Conservation (phyloP, 2,113 vertebrate species). For the Montifringilla adamsi region DNA sequence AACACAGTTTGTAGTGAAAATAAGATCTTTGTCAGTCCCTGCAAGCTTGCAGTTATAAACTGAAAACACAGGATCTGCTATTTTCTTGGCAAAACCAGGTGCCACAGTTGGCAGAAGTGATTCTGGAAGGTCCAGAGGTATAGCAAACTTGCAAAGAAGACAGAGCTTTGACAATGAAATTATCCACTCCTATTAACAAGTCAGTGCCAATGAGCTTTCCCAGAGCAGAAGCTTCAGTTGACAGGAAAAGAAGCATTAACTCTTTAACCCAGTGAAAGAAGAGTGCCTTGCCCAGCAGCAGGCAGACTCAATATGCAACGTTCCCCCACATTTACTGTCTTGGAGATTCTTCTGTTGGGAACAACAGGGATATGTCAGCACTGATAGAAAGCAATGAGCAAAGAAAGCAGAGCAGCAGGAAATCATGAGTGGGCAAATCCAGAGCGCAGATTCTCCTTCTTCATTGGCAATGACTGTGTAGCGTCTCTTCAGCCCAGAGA, state of each 20-base stretch:
- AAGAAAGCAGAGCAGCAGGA: neutral
- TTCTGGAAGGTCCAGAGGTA: neutral
- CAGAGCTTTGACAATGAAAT: neutral
- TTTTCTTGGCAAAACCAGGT: neutral
- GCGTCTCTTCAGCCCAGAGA: neutral
- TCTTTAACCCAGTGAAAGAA: neutral
- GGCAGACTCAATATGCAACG: fast-evolving
- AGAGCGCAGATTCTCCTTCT: neutral
- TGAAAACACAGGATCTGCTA: neutral
- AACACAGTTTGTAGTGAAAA: neutral
- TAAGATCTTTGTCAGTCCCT: neutral
- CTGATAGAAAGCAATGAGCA: neutral
- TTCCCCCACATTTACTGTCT: fast-evolving
- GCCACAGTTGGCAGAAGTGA: neutral
- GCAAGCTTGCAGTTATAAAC: neutral
- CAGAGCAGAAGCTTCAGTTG: neutral
- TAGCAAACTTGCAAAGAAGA: neutral
- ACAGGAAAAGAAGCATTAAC: neutral
- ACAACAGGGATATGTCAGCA: neutral
- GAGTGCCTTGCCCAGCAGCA: neutral
- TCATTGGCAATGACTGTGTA: neutral
- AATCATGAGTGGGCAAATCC: neutral
- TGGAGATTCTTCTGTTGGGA: neutral
- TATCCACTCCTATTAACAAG: neutral
- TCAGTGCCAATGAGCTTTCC: neutral